Conservation (phyloP, 2,113 vertebrate species). For the Silurus meridionalis region DNA sequence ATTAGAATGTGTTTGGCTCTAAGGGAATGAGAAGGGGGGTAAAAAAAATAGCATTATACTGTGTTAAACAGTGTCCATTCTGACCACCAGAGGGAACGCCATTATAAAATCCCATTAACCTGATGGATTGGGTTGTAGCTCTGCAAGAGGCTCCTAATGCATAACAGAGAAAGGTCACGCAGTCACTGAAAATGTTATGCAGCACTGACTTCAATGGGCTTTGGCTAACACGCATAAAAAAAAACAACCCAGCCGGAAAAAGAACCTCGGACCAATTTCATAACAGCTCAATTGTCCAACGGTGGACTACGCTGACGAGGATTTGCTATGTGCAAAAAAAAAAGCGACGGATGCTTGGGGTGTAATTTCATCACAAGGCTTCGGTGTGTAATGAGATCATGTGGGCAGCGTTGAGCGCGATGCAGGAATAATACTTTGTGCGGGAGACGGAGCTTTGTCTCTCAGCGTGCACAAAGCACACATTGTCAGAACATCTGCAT, state of each 20-base stretch:
- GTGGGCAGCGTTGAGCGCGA: slow-evolving; percentile 3
- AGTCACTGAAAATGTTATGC: slow-evolving; percentile 40
- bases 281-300: slow-evolving; percentile 22
- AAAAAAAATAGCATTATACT: background rate
- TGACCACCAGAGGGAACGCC: slow-evolving; percentile 44
- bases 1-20: background rate
- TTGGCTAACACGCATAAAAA: slow-evolving; percentile 41
- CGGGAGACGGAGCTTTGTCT: slow-evolving; percentile 29
- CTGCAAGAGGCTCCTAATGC: slow-evolving; percentile 40
- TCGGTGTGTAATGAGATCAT: slow-evolving; percentile 17
- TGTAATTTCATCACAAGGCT: slow-evolving; percentile 3
- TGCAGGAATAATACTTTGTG: slow-evolving; percentile 31
- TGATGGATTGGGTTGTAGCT: slow-evolving; percentile 53
- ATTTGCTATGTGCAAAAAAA: too few species aligned
- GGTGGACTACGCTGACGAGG: background rate
- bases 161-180: slow-evolving; percentile 49
- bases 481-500: slow-evolving; percentile 53
- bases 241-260: slow-evolving; percentile 30
- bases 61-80: slow-evolving; percentile 34
- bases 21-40: background rate
- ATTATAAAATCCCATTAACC: slow-evolving; percentile 52
- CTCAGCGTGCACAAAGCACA: slow-evolving; percentile 46
- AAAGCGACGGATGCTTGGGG: background rate
- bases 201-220: slow-evolving; percentile 46
- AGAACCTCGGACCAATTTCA: slow-evolving; percentile 14